Evolutionary conservation across 1,140 invertebrate species (phyloP), one percentile per base, ranked within the genome.

Genomic region (Brachystomella parvula): DNA sequence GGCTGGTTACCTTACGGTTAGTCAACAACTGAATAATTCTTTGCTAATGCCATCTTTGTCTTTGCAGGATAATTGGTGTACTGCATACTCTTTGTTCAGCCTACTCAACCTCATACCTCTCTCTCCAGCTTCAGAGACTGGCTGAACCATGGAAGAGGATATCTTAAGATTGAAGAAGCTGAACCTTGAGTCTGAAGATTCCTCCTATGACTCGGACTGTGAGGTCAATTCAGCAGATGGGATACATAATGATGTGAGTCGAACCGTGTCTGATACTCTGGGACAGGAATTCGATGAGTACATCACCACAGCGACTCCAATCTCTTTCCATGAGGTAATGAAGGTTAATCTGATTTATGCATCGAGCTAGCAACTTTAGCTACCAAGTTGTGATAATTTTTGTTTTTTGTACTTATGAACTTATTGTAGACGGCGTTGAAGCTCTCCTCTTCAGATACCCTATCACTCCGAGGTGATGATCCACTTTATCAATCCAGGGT

Each of bases 131-230:
- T 53, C 9, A 3, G 9, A 12, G n/a, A 44, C n/a, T 44, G n/a
- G 39, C 6, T 32, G 60, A 44, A 26, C n/a, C 15, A 62, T 62
- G 60, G 60, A 62, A 47, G 21, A n/a, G 3, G 21, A 44, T 3
- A 19, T 35, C 28, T 19, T 2, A 31, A 47, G 24, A 35, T 12
- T n/a, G 26, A 64, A 29, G 44, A 56, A 57, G 21, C 31, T 70
- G 3, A 76, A 74, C 49, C 71, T 77, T 70, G 78, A 75, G 82
- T 85, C 73, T 19, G 89, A 91, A 75, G 90, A 92, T 77, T 90
- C 88, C 28, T 90, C 89, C 69, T 92, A 92, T 77, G 90, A 92
- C 78, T 90, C 89, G 3, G 89, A 92, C 77, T 89, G 85, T 74
- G 89, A 90, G 59, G 81, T 78, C 19, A 85, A n/a, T n/a, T n/a